Evolutionary conservation across 2,113 vertebrate genomes (phyloP), one percentile per base, ranked within the genome.

Genomic region (Pseudopipra pipra): DNA sequence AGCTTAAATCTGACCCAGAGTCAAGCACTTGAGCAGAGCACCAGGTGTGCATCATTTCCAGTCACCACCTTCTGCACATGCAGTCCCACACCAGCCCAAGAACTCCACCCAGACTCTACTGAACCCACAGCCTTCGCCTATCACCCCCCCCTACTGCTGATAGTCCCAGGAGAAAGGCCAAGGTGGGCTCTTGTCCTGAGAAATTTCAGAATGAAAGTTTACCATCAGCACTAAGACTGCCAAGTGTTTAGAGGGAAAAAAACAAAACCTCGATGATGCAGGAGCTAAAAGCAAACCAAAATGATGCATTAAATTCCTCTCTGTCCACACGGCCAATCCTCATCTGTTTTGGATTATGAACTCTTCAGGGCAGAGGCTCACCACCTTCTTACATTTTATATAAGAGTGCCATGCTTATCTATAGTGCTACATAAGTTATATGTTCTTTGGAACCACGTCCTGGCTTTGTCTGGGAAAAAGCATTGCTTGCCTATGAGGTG

Each of bases 281-380:
- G 67, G 47, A 83, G 41, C 12, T 41, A 23, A 93, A 87, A 87
- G 19, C 56, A 80, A 77, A 66, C 18, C 19, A 15, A 80, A 81
- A 63, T 7, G 33, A 92, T 51, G 25, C 52, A 61, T 65, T 62
- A 18, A 72, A 89, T 76, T 65, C 62, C 47, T 47, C 61, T 44
- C 51, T 30, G 65, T 49, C 61, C 72, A 87, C 16, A 59, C 0
- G 0, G 62, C 39, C 0, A 0, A 66, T 43, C 18, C 12, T 87
- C 87, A 87, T 55, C 85, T 95, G 78, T 13, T 96, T 63, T 55
- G 24, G 46, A 83, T 95, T 87, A 94, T 10, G 14, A 87, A 41
- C 21, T 76, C n/a, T 22, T 87, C 74, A 85, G 44, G 58, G 70
- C 46, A 93, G 41, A 72, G 35, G 85, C 44, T 35, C 43, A 51